These are phyloP conservation scores for Amphimedon queenslandica DNA, from an alignment of 37 sponge, comb jelly and placozoan genomes.

Conservation along the genomic window DNA sequence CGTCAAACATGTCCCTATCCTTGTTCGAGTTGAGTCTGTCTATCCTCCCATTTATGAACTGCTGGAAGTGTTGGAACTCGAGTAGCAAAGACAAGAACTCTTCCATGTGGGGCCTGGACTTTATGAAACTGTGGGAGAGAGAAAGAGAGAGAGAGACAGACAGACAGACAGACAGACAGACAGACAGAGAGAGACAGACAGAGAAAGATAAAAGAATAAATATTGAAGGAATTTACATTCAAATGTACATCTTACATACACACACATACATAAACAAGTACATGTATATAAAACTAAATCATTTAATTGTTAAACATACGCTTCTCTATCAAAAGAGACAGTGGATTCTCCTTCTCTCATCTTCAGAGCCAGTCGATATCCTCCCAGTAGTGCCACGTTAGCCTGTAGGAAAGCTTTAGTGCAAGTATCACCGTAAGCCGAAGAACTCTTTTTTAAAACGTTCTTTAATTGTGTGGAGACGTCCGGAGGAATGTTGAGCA, in stretches of 20 bases:
- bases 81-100: slow-evolving; percentile 60
- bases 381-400: slow-evolving; percentile 68
- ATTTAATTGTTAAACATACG: slow-evolving; percentile 25
- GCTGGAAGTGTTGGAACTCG: slow-evolving; percentile 90
- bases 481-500: slow-evolving; percentile 9
- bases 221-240: background rate
- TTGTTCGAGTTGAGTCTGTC: slow-evolving; percentile 22
- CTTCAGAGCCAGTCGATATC: slow-evolving; percentile 63
- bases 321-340: slow-evolving; percentile 65
- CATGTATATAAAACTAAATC: too few species aligned
- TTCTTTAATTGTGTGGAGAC: slow-evolving; percentile 53
- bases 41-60: slow-evolving; percentile 66
- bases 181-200: background rate
- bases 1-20: slow-evolving; percentile 71
- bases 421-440: slow-evolving; percentile 61
- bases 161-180: background rate
- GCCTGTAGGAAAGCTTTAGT: slow-evolving; percentile 64
- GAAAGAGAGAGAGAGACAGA: background rate
- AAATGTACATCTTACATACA: too few species aligned
- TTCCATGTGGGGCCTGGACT: slow-evolving; percentile 48
- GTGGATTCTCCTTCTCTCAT: slow-evolving; percentile 51
- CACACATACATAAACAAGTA: too few species aligned
- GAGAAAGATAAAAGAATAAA: background rate
- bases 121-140: slow-evolving; percentile 42
- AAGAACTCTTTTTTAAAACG: slow-evolving; percentile 71